These are phyloP conservation scores for Labia minor DNA, from an alignment of 2,888 invertebrate species.

Conservation along the genomic window DNA sequence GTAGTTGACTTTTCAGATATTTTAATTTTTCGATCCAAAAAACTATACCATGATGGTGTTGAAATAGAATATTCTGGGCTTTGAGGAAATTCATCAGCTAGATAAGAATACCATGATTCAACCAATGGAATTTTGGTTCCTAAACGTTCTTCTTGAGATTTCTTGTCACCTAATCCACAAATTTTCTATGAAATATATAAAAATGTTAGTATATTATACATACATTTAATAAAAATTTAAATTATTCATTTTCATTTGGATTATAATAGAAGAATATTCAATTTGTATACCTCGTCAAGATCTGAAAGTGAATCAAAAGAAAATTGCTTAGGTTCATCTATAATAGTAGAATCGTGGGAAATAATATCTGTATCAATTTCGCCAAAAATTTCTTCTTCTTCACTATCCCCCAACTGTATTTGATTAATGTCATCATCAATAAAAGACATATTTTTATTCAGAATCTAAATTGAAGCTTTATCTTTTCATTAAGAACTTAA, in stretches of 20 bases:
- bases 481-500: background rate
- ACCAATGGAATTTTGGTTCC: background rate
- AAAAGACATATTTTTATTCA: background rate
- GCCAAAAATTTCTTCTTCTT: background rate
- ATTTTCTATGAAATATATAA: background rate
- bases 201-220: too few relatives aligned
- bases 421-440: too few relatives aligned
- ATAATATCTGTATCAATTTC: background rate
- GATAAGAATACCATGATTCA: background rate
- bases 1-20: background rate
- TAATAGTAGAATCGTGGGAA: background rate
- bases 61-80: background rate
- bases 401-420: too few relatives aligned
- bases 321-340: background rate
- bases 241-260: too few relatives aligned
- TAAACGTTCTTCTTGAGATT: background rate
- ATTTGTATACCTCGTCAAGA: background rate
- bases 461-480: too few relatives aligned
- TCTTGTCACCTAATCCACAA: background rate
- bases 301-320: background rate
- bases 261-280: too few relatives aligned
- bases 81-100: background rate
- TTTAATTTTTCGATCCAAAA: background rate
- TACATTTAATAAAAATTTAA: too few relatives aligned
- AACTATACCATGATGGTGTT: background rate